Evolutionary conservation across 2,888 invertebrate genomes (phyloP).

Genomic region (Alviniconcha strummeri): DNA sequence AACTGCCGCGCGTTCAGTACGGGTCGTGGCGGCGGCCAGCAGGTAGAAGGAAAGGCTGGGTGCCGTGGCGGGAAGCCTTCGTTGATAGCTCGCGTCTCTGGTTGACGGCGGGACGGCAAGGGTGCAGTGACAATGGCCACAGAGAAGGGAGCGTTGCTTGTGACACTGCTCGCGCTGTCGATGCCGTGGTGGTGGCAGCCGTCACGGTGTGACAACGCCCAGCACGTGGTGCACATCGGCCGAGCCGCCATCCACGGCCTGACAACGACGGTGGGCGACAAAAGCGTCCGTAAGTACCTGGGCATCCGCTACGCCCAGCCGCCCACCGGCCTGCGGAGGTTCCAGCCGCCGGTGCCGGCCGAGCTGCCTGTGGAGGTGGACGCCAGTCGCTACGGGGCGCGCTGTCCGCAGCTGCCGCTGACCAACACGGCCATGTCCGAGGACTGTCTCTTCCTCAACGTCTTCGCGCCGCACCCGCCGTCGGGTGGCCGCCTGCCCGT

Average conservation of each 20-base stretch:
- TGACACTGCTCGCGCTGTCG: no score
- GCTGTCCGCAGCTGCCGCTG: conserved; percentile 46
- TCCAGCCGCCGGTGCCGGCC: conserved; percentile 44
- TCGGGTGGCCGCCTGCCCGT: neutral
- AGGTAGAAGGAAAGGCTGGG: no score
- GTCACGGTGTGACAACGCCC: neutral
- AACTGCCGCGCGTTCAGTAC: no score
- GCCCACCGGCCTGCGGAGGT: conserved; percentile 48
- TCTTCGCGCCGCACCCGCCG: conserved; percentile 45
- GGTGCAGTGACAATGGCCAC: no score
- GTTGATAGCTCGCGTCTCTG: no score
- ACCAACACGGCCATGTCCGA: conserved; percentile 35
- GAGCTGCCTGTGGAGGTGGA: conserved; percentile 23
- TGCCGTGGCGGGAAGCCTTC: no score
- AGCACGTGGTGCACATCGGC: conserved; percentile 1
- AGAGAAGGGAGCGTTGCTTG: no score
- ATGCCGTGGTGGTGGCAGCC: no score
- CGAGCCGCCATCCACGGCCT: neutral
- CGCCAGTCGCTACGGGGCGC: conserved; percentile 45
- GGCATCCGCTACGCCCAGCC: conserved; percentile 57
- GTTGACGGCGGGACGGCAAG: no score
- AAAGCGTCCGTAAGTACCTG: conserved; percentile 33
- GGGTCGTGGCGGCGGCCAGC: no score
- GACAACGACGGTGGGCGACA: neutral
- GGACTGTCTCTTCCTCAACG: conserved; percentile 55